Conservation (phyloP, 1,140 invertebrate species). For the Aphaenogaster floridana region DNA sequence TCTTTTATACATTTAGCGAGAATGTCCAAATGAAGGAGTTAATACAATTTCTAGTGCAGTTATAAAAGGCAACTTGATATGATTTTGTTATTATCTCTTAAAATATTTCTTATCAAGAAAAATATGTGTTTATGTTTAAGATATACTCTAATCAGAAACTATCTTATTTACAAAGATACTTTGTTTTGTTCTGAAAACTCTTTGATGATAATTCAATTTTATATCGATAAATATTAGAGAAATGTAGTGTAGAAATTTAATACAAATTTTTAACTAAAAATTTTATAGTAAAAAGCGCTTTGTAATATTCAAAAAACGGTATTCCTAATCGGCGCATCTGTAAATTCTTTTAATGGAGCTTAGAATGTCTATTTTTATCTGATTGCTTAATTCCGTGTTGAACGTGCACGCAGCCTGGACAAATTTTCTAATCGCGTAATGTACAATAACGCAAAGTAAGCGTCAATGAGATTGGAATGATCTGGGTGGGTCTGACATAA, state of each 20-base stretch:
- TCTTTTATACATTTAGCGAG: background rate
- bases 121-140: background rate
- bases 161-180: conserved; percentile 13
- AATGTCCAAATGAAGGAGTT: background rate
- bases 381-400: conserved; percentile 33
- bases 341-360: conserved; percentile 6
- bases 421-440: conserved; percentile 45
- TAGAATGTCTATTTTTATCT: conserved; percentile 48
- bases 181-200: background rate
- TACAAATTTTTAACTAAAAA: background rate
- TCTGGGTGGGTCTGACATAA: conserved; percentile 9
- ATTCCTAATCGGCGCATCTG: background rate
- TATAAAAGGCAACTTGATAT: conserved; percentile 4
- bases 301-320: background rate
- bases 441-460: conserved; percentile 36
- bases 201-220: conserved; percentile 2
- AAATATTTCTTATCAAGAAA: conserved; percentile 4
- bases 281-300: background rate
- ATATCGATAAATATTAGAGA: background rate
- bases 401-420: background rate
- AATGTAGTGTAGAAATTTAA: background rate
- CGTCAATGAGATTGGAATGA: background rate
- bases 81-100: background rate
- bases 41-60: background rate
- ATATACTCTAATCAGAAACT: background rate